Evolutionary conservation across 92 coral and sea anemone genomes (phyloP).

Genomic region (Zoanthus solanderi): DNA sequence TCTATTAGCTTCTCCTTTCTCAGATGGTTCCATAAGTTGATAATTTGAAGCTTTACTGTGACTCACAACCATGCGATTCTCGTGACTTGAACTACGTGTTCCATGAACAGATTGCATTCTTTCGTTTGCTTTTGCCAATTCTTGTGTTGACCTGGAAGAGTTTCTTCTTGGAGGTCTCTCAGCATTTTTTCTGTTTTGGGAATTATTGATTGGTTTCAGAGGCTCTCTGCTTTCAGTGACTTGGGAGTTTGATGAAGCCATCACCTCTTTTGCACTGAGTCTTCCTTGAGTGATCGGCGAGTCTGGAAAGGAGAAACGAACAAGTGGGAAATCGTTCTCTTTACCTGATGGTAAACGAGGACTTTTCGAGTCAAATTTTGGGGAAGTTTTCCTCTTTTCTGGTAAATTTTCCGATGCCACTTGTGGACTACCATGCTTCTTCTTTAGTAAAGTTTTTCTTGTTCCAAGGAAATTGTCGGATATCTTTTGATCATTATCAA

Average conservation of each 20-base stretch:
- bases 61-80: neutral
- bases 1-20: neutral
- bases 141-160: neutral
- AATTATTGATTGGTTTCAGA: slow-evolving; percentile 62
- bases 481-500: slow-evolving; percentile 29
- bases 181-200: slow-evolving; percentile 32
- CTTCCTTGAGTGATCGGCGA: slow-evolving; percentile 19
- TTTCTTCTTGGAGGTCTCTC: slow-evolving; percentile 7
- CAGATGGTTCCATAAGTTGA: neutral
- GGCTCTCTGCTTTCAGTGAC: slow-evolving; percentile 71
- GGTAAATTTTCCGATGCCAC: neutral
- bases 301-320: neutral
- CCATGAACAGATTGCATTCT: neutral
- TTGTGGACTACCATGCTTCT: neutral
- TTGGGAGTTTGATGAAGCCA: slow-evolving; percentile 14
- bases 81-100: slow-evolving; percentile 1
- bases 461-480: slow-evolving; percentile 25
- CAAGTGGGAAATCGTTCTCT: neutral
- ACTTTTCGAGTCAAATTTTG: neutral
- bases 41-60: neutral
- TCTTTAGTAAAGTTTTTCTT: slow-evolving; percentile 7
- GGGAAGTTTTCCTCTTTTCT: too few species aligned
- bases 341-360: neutral
- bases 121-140: neutral
- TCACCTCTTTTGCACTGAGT: slow-evolving; percentile 44